Evolutionary conservation across 2,888 invertebrate species (phyloP).

Genomic region (Acanthosepion lycidas): DNA sequence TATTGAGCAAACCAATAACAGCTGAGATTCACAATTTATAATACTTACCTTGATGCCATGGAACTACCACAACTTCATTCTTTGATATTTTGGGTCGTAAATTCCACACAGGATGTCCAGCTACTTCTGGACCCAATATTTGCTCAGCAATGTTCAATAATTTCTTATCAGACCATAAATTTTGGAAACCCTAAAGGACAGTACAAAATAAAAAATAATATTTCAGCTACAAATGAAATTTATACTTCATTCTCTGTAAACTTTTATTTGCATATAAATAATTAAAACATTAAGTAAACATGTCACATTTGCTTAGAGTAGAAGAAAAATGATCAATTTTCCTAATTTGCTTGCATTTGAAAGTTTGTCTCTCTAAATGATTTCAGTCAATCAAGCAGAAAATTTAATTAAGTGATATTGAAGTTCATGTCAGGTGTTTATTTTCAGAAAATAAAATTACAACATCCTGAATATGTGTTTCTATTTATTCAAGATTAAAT

Average conservation of each 20-base stretch:
- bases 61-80: slow-evolving; percentile 67
- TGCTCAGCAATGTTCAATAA: slow-evolving; percentile 71
- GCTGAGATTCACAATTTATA: not conserved
- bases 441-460: too few species aligned
- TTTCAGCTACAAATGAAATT: not conserved
- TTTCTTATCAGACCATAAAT: slow-evolving; percentile 68
- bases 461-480: too few species aligned
- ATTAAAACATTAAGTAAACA: too few species aligned
- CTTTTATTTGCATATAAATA: too few species aligned
- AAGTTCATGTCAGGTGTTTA: too few species aligned
- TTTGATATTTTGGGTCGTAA: slow-evolving; percentile 70
- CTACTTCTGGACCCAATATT: slow-evolving; percentile 71
- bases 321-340: too few species aligned
- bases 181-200: slow-evolving; percentile 61
- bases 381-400: too few species aligned
- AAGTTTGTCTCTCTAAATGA: too few species aligned
- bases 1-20: not conserved
- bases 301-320: too few species aligned
- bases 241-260: not conserved
- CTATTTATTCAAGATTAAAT: too few species aligned
- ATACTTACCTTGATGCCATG: slow-evolving; percentile 72
- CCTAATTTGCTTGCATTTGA: too few species aligned
- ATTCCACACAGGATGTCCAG: slow-evolving; percentile 73
- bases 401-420: too few species aligned
- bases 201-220: not conserved